phyloP scores from a whole-genome alignment of 2,888 invertebrate genomes.

The Pandemis heparana region DNA sequence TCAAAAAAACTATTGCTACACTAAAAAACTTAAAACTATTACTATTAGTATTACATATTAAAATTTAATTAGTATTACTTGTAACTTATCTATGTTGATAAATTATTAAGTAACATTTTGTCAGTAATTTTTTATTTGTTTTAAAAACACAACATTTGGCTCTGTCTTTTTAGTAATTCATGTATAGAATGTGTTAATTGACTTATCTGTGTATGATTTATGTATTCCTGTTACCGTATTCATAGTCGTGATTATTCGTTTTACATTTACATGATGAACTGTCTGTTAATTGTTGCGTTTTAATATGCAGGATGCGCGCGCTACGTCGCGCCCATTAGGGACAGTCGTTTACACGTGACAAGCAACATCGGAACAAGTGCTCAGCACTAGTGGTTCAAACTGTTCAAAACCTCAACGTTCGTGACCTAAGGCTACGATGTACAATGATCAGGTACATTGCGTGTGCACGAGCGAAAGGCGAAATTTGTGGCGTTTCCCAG shows the following conservation, averaged over 20 bases:
- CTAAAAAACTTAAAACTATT: no score
- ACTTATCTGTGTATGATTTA: not conserved
- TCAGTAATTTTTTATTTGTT: no score
- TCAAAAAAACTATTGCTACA: no score
- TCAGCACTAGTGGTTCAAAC: not conserved
- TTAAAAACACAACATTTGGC: no score
- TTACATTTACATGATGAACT: conserved; percentile 61
- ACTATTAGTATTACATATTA: no score
- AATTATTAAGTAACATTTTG: no score
- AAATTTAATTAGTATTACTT: no score
- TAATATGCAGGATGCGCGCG: conserved; percentile 65
- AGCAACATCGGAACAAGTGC: conserved; percentile 9
- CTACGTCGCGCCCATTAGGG: conserved; percentile 62
- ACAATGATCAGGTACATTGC: not conserved
- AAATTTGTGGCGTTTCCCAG: not conserved
- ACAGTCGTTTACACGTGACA: conserved; percentile 35
- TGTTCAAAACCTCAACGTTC: not conserved
- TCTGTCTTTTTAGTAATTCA: not conserved
- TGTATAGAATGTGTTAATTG: not conserved
- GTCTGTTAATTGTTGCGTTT: conserved; percentile 64
- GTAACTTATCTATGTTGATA: no score
- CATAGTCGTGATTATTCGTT: conserved; percentile 60
- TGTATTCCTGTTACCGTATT: conserved; percentile 56
- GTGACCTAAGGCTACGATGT: not conserved
- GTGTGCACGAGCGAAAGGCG: not conserved